phyloP scores from a whole-genome alignment of 2,113 vertebrate species.

The Eolophus roseicapilla region DNA sequence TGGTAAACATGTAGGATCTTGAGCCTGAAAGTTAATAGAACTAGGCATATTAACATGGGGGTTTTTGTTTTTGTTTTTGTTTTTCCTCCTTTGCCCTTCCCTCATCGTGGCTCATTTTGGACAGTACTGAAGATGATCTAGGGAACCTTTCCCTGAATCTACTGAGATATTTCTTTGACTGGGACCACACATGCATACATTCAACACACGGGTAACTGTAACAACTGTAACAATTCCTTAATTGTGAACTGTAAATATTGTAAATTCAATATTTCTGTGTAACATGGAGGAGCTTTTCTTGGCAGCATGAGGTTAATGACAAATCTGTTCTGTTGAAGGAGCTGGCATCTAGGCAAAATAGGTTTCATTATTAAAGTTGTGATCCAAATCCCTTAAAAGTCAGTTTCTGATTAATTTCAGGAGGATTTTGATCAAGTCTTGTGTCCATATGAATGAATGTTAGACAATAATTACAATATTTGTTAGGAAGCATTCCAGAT shows the following conservation, averaged over 20 bases:
- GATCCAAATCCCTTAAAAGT: not conserved
- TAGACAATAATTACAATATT: not conserved
- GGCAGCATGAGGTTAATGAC: not conserved
- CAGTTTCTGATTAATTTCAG: not conserved
- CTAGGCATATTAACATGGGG: not conserved
- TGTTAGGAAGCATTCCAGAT: not conserved
- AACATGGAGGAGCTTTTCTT: not conserved
- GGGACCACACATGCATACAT: not conserved
- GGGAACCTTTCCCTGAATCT: conserved; percentile 33
- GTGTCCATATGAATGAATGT: not conserved
- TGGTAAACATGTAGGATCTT: not conserved
- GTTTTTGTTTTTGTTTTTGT: not conserved
- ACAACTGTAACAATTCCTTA: not conserved
- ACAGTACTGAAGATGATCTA: conserved; percentile 18
- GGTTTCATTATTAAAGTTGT: not conserved
- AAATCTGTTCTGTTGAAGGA: not conserved
- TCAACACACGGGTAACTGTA: conserved; percentile 20
- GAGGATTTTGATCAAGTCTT: not conserved
- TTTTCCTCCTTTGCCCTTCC: rapidly evolving
- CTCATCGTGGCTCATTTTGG: not conserved
- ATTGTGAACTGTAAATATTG: not conserved
- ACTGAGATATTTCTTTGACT: not conserved
- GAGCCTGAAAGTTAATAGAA: not conserved
- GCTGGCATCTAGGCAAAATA: not conserved
- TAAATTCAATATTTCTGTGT: not conserved